Conservation (phyloP, 1,140 invertebrate genomes). For the Asobara japonica region DNA sequence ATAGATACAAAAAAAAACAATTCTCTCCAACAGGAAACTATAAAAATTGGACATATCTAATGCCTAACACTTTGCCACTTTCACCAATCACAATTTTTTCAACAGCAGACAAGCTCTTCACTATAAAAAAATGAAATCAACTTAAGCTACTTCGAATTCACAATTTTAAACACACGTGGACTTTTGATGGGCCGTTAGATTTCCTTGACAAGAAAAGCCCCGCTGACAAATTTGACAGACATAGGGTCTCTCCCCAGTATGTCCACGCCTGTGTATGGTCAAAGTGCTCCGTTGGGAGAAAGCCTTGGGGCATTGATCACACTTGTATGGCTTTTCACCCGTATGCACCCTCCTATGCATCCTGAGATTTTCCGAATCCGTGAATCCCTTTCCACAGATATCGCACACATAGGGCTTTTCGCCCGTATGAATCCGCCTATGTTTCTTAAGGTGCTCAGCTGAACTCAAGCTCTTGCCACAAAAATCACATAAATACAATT, state of each 20-base stretch:
- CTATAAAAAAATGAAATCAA: background rate
- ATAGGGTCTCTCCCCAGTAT: conserved; percentile 70
- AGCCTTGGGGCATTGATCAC: conserved; percentile 64
- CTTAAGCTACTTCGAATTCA: background rate
- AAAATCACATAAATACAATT: conserved; percentile 74
- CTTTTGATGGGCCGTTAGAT: conserved; percentile 65
- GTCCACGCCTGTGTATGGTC: conserved; percentile 65
- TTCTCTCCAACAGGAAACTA: background rate
- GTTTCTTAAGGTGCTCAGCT: conserved; percentile 77
- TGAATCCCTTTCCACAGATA: conserved; percentile 67
- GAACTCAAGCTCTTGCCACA: conserved; percentile 82
- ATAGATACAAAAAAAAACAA: background rate
- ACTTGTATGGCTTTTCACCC: conserved; percentile 69
- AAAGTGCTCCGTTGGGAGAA: conserved; percentile 66
- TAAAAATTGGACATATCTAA: background rate
- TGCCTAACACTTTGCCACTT: background rate
- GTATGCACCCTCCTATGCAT: conserved; percentile 66
- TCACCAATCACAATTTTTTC: background rate
- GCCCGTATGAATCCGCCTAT: conserved; percentile 76
- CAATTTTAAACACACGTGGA: conserved; percentile 57
- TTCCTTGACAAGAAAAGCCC: conserved; percentile 65
- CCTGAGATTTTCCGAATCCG: conserved; percentile 64
- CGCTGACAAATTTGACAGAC: conserved; percentile 65
- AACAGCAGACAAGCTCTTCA: background rate
- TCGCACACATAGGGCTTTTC: conserved; percentile 79